Conservation (phyloP, 2,113 vertebrate genomes). For the Perca fluviatilis region DNA sequence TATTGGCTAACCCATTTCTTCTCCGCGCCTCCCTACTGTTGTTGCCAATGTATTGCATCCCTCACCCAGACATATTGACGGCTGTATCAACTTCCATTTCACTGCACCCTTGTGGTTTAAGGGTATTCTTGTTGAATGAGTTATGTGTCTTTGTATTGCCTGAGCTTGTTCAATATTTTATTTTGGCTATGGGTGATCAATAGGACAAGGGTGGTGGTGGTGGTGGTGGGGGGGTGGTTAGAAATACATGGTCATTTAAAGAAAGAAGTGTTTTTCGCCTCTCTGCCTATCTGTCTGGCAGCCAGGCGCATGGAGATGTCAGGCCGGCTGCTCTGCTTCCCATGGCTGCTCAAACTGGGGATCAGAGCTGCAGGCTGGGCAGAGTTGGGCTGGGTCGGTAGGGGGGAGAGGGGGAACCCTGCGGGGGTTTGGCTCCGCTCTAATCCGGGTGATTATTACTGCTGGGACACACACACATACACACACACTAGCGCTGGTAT, state of each 20-base stretch:
- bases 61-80: constrained; percentile 78
- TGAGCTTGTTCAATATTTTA: constrained; percentile 55
- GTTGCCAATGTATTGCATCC: constrained; percentile 60
- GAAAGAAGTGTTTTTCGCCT: constrained; percentile 11
- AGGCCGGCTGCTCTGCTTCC: constrained; percentile 71
- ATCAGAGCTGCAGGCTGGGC: constrained; percentile 61
- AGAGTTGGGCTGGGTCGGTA: constrained; percentile 37
- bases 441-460: constrained; percentile 84
- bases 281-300: constrained; percentile 55
- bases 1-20: constrained; percentile 52
- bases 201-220: constrained; percentile 26
- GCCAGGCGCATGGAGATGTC: constrained; percentile 37
- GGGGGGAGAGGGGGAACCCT: constrained; percentile 50
- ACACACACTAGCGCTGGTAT: constrained; percentile 69
- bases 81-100: constrained; percentile 79
- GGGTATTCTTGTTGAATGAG: constrained; percentile 53
- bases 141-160: constrained; percentile 62
- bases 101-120: constrained; percentile 75
- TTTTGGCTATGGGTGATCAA: constrained; percentile 52
- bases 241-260: constrained; percentile 14
- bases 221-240: neutral
- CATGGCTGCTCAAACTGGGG: constrained; percentile 62
- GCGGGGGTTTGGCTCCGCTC: constrained; percentile 81
- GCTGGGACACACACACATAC: constrained; percentile 73
- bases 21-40: constrained; percentile 52